phyloP scores from a whole-genome alignment of 2,113 vertebrate species.

The Podilymbus podiceps region DNA sequence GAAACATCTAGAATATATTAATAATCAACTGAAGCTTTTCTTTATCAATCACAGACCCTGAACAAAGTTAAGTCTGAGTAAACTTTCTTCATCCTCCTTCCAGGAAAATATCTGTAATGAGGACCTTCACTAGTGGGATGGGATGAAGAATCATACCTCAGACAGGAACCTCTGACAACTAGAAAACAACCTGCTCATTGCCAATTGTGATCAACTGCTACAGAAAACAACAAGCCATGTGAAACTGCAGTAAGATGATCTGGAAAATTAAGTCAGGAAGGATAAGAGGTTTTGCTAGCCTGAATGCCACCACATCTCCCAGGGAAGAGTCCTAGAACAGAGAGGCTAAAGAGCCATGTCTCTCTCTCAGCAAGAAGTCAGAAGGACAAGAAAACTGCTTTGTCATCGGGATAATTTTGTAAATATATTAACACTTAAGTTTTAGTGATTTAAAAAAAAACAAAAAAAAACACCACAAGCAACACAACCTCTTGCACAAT shows the following conservation, averaged over 20 bases:
- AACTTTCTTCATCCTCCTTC: neutral
- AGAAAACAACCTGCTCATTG: neutral
- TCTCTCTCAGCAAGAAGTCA: neutral
- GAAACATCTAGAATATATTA: neutral
- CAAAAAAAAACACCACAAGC: no score
- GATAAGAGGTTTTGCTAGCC: neutral
- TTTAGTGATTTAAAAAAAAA: neutral
- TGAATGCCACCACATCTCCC: neutral
- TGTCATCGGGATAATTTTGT: neutral
- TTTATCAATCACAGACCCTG: neutral
- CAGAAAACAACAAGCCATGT: neutral
- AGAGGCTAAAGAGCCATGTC: neutral
- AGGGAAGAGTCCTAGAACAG: neutral
- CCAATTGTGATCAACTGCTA: neutral
- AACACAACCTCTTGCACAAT: neutral
- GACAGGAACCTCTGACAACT: neutral
- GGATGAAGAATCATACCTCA: neutral
- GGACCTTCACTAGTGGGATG: neutral
- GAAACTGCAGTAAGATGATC: neutral
- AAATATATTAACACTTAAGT: neutral
- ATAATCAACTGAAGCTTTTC: neutral
- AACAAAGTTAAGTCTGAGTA: neutral
- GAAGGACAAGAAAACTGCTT: neutral
- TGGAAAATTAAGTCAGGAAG: neutral
- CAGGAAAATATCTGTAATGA: neutral